Evolutionary conservation across 2,888 invertebrate genomes (phyloP).

Genomic region (Dryobotodes eremita): DNA sequence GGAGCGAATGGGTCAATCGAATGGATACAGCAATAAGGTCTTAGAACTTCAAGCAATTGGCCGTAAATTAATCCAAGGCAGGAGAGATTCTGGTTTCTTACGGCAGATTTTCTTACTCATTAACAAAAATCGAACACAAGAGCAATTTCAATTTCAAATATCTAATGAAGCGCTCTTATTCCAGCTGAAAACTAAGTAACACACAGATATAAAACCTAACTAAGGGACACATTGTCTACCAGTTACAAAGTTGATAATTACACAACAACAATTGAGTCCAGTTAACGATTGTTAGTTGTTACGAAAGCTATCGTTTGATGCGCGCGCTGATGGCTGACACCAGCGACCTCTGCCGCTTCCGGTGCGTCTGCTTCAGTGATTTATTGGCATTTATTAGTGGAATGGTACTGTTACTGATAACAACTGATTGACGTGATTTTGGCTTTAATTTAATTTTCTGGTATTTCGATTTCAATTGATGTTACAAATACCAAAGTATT

Average conservation of each 20-base stretch:
- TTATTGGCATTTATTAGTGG: slow-evolving; percentile 70
- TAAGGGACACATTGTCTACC: slow-evolving; percentile 26
- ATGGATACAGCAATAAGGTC: slow-evolving; percentile 20
- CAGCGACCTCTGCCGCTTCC: slow-evolving; percentile 75
- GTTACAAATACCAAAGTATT: not conserved
- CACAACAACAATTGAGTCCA: slow-evolving; percentile 57
- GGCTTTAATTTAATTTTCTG: slow-evolving; percentile 12
- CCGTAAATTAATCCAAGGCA: not conserved
- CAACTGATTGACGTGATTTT: slow-evolving; percentile 42
- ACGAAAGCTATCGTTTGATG: slow-evolving; percentile 69
- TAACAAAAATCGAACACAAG: not conserved
- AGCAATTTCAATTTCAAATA: too few species aligned
- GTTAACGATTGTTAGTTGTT: slow-evolving; percentile 61
- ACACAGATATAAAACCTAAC: not conserved
- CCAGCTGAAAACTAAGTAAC: too few species aligned
- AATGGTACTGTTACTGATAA: slow-evolving; percentile 69
- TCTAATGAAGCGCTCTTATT: too few species aligned
- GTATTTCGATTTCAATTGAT: not conserved
- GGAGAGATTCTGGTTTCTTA: not conserved
- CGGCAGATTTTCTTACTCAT: not conserved
- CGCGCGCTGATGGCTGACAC: slow-evolving; percentile 76
- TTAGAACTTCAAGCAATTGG: slow-evolving; percentile 24
- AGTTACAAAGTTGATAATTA: slow-evolving; percentile 48
- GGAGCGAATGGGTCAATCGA: slow-evolving; percentile 41
- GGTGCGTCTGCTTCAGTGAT: slow-evolving; percentile 70